A percentile compares a stretch with the other conserved stretches of the same genome.
Evolutionary conservation across 2,888 invertebrate species (phyloP).

Genomic region (Tenthredo distinguenda): DNA sequence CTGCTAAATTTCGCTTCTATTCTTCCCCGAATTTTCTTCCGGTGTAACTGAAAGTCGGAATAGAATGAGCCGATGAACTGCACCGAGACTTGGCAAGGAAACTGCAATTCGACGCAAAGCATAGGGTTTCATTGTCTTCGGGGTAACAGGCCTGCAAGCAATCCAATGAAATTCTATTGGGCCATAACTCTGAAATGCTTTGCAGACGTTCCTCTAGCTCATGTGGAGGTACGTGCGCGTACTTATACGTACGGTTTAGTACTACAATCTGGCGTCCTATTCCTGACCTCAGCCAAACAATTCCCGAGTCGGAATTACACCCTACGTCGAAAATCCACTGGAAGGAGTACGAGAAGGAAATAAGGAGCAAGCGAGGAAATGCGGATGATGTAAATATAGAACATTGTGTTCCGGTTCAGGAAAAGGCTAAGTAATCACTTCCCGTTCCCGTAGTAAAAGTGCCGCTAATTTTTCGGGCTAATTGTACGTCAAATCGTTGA

Average conservation of each 20-base stretch:
- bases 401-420: constrained; percentile 64
- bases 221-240: not conserved
- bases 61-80: not conserved
- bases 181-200: constrained; percentile 34
- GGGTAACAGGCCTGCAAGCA: constrained; percentile 23
- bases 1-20: not conserved
- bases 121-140: constrained; percentile 26
- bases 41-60: not conserved
- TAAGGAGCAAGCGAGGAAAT: constrained; percentile 20
- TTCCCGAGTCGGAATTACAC: not conserved
- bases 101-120: not conserved
- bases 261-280: constrained; percentile 19
- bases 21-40: not conserved
- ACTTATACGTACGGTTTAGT: not conserved
- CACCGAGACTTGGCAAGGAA: not conserved
- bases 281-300: constrained; percentile 8
- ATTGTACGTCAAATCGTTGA: not conserved
- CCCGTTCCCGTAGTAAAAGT: constrained; percentile 49
- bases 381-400: constrained; percentile 62
- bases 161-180: constrained; percentile 46
- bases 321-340: not conserved
- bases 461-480: constrained; percentile 9
- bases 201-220: not conserved
- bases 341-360: not conserved
- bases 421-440: constrained; percentile 59